A percentile compares a stretch with the other conserved stretches of the same genome.
These are phyloP conservation scores for Cyprinodon diabolis DNA, from an alignment of 2,797 vertebrate genomes.

Conservation along the genomic window DNA sequence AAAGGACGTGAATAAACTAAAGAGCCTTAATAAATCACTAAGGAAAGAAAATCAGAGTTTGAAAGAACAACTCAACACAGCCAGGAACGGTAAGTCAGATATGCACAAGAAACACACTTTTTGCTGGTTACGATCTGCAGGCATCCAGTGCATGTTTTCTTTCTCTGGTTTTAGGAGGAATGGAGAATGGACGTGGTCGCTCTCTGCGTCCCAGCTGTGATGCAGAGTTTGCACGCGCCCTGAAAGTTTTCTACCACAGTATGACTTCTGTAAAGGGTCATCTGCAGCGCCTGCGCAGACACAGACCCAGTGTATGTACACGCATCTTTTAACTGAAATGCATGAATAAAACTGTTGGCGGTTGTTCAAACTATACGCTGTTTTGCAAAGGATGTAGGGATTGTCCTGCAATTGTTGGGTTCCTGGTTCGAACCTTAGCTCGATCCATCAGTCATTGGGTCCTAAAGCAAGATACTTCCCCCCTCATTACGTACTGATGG, in stretches of 20 bases:
- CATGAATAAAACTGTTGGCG: no score
- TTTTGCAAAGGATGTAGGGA: no score
- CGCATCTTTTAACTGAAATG: background rate
- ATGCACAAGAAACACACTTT: background rate
- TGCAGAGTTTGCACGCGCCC: conserved; percentile 86
- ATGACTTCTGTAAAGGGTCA: conserved; percentile 85
- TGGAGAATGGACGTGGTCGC: conserved; percentile 52
- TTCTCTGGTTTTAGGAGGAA: conserved; percentile 48
- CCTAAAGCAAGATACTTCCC: no score
- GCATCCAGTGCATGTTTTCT: background rate
- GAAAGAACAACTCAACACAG: conserved; percentile 77
- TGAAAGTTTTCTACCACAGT: conserved; percentile 89
- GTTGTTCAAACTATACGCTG: no score
- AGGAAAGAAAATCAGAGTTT: conserved; percentile 83
- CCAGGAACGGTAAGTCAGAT: conserved; percentile 66
- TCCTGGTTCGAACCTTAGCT: no score
- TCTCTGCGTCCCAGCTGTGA: conserved; percentile 78
- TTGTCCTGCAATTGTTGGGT: no score
- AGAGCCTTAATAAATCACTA: conserved; percentile 79
- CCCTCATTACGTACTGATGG: no score
- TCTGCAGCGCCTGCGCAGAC: conserved; percentile 82
- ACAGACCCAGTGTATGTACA: conserved; percentile 81
- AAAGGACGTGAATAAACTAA: conserved; percentile 83
- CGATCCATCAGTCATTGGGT: no score
- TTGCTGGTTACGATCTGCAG: background rate